phyloP scores from a whole-genome alignment of 2,113 vertebrate genomes.

The Reinhardtius hippoglossoides region DNA sequence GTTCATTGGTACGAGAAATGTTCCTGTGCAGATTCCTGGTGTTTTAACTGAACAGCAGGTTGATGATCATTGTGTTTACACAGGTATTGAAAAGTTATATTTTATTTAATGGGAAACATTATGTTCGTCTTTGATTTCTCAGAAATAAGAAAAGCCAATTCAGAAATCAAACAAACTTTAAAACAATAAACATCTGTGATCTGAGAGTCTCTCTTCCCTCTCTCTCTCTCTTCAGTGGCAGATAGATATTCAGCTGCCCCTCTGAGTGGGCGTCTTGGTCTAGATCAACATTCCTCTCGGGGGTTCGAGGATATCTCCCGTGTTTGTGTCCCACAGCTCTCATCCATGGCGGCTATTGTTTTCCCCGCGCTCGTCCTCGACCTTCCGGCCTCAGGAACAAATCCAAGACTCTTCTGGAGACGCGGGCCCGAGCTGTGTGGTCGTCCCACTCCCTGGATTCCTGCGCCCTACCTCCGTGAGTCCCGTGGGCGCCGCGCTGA shows the following conservation, averaged over 20 bases:
- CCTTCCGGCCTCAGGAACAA: conserved; percentile 67
- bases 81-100: no score
- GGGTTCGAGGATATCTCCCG: conserved; percentile 76
- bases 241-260: conserved; percentile 62
- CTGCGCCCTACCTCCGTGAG: conserved; percentile 64
- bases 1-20: no score
- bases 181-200: neutral
- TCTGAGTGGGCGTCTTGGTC: conserved; percentile 75
- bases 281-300: conserved; percentile 76
- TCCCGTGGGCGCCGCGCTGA: conserved; percentile 72
- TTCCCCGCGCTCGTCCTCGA: conserved; percentile 47
- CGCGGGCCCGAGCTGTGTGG: conserved; percentile 62
- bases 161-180: no score
- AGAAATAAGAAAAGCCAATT: no score
- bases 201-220: conserved; percentile 28
- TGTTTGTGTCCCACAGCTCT: conserved; percentile 81
- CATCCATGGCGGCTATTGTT: conserved; percentile 79
- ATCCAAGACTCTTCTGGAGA: conserved; percentile 76
- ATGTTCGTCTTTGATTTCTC: no score
- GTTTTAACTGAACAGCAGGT: no score
- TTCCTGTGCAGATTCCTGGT: no score
- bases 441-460: conserved; percentile 78
- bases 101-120: no score
- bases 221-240: conserved; percentile 23
- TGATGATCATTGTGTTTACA: no score